A percentile compares a stretch with the other conserved stretches of the same genome.
Evolutionary conservation across 2,888 invertebrate species (phyloP).

Genomic region (Tenthredo amoena): DNA sequence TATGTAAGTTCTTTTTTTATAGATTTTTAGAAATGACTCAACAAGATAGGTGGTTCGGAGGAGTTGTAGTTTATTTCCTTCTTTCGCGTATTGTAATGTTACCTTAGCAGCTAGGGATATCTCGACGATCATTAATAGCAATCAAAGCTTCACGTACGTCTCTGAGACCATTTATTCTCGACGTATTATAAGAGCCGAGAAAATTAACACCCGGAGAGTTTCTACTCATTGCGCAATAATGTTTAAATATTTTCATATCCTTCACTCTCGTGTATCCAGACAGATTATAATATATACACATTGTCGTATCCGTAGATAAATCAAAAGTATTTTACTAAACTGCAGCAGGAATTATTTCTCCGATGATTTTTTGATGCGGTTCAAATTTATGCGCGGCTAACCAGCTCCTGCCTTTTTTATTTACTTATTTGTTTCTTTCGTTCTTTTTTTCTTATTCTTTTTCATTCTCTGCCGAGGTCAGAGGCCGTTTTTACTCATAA

Average conservation of each 20-base stretch:
- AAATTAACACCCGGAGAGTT: constrained; percentile 27
- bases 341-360: neutral
- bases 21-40: neutral
- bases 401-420: neutral
- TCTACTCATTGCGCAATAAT: constrained; percentile 25
- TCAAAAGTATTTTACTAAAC: neutral
- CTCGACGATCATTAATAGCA: constrained; percentile 36
- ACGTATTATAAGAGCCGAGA: constrained; percentile 16
- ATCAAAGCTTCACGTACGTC: constrained; percentile 32
- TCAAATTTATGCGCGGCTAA: neutral
- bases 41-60: neutral
- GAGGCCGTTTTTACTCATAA: neutral
- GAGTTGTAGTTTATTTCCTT: neutral
- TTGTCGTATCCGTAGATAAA: neutral
- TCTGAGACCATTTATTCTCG: constrained; percentile 37
- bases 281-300: neutral
- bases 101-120: neutral
- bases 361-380: neutral
- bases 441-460: neutral
- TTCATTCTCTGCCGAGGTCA: constrained; percentile 7
- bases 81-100: neutral
- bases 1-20: neutral
- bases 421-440: neutral
- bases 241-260: constrained; percentile 23
- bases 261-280: neutral